Evolutionary conservation across 2,113 vertebrate species (phyloP), one percentile per base, ranked within the genome.

Genomic region (Labrus mixtus): DNA sequence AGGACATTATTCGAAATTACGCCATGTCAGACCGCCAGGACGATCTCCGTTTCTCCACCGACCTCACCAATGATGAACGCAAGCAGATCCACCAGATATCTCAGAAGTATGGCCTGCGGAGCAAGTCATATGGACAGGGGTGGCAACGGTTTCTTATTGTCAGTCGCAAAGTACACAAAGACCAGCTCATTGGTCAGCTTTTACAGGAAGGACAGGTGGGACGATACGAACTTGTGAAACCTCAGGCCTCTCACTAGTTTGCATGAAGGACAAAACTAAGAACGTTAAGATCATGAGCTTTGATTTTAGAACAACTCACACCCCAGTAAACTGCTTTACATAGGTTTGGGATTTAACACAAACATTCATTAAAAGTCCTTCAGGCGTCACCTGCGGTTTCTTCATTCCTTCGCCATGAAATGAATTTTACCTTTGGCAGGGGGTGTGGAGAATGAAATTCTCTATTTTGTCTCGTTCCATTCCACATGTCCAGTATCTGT

Each of bases 201-300:
- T 92, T 97, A 89, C 96, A 98, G 80, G 97, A 98, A 78, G 98
- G 97, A 29, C 98, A 99, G 59, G 97, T 99, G 66, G 97, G 98
- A 73, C 96, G 96, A 75, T 99, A 98, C 0, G 96, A 97, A 88
- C 95, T 98, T 2, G 96, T 98, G 19, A 97, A 98, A 96, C 97
- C 98, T 67, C 96, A 98, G 66, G 92, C 94, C 43, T 92, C 78
- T 22, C 87, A 94, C 76, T 94, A 81, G 93, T 79, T 53, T 90
- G 76, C 83, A 90, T 84, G 83, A 23, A 67, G 23, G 77, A n/a
- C 55, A 76, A 68, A 53, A 65, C 51, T 23, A 29, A 29, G 23
- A 64, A 51, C n/a, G 57, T 39, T n/a, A 37, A 20, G 39, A 17
- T 53, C 55, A 61, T 73, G 10, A 9, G 68, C 59, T 72, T 64